These are phyloP conservation scores for Nannobrachium achirus DNA, from an alignment of 2,113 vertebrate species.

Conservation along the genomic window DNA sequence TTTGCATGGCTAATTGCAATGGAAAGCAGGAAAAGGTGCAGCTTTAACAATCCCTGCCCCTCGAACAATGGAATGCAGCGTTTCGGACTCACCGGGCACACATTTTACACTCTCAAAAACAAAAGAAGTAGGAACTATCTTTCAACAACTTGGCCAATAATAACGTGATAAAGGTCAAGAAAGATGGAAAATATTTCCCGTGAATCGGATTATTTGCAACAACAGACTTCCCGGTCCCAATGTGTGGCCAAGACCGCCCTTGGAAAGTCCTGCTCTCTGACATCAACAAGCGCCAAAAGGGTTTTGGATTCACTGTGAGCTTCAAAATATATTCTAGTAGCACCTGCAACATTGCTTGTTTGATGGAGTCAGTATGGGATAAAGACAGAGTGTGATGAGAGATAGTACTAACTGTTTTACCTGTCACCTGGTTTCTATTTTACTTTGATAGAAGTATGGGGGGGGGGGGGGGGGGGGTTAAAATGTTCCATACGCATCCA, in stretches of 20 bases:
- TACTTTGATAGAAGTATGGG: not conserved
- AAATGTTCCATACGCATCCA: not conserved
- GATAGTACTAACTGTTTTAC: not conserved
- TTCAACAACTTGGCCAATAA: slow-evolving; percentile 19
- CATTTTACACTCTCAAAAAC: slow-evolving; percentile 39
- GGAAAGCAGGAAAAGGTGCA: slow-evolving; percentile 63
- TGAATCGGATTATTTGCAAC: slow-evolving; percentile 1
- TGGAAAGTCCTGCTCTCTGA: slow-evolving; percentile 5
- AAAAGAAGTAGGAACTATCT: slow-evolving; percentile 56
- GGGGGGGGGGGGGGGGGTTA: too few species aligned
- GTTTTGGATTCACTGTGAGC: not conserved
- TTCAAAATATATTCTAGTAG: not conserved
- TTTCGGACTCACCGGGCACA: slow-evolving; percentile 35
- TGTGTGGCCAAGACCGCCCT: slow-evolving; percentile 8
- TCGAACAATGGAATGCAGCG: slow-evolving; percentile 61
- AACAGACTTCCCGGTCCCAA: slow-evolving; percentile 17
- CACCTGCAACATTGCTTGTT: not conserved
- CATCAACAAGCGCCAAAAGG: not conserved
- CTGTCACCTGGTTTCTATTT: slow-evolving; percentile 4
- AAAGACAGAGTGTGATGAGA: not conserved
- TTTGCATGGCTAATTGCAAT: slow-evolving; percentile 27
- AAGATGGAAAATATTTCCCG: slow-evolving; percentile 41
- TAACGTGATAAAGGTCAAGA: slow-evolving; percentile 14
- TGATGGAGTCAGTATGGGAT: not conserved
- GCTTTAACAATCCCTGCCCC: slow-evolving; percentile 34